These are phyloP conservation scores for Sipha flava DNA, from an alignment of 1,140 invertebrate species.

Conservation along the genomic window DNA sequence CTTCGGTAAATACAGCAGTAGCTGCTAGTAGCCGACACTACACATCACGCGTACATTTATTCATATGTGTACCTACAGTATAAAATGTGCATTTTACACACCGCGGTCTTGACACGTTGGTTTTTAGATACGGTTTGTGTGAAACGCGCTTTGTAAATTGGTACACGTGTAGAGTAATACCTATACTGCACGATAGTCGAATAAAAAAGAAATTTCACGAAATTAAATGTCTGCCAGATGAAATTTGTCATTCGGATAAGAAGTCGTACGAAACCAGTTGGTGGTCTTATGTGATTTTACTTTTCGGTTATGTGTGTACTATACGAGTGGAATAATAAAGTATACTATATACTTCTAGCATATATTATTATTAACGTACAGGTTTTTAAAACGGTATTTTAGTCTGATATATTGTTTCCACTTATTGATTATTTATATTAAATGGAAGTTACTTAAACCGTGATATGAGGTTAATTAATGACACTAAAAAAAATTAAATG, in stretches of 20 bases:
- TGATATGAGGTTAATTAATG: not conserved
- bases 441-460: not conserved
- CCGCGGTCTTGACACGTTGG: no score
- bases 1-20: no score
- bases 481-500: not conserved
- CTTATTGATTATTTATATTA: not conserved
- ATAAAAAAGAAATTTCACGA: not conserved
- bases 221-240: not conserved
- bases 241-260: not conserved
- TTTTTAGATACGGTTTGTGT: no score
- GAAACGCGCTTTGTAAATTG: no score
- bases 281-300: not conserved
- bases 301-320: not conserved
- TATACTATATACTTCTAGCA: no score
- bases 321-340: no score
- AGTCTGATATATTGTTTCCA: not conserved
- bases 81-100: no score
- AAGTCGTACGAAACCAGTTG: not conserved
- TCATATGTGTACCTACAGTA: no score
- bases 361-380: not conserved
- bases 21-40: no score
- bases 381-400: not conserved
- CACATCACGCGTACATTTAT: no score
- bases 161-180: no score
- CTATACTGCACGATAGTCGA: no score